Percentiles rank a stretch among this genome's conserved stretches.
phyloP scores from a whole-genome alignment of 2,113 vertebrate genomes.

The Cottus gobio region DNA sequence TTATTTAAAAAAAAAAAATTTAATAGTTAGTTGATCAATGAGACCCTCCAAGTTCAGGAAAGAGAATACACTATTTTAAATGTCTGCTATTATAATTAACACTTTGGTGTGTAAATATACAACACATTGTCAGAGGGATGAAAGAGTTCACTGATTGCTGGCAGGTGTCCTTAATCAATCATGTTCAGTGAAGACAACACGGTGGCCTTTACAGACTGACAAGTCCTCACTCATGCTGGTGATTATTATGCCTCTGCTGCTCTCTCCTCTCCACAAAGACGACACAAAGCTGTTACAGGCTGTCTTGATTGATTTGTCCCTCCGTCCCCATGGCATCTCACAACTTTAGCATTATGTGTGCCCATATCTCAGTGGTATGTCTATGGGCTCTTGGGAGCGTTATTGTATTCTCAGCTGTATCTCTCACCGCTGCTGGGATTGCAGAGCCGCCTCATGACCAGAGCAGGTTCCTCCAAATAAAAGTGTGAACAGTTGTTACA shows the following conservation, averaged over 20 bases:
- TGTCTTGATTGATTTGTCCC: constrained; percentile 36
- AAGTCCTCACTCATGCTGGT: constrained; percentile 19
- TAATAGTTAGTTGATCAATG: background rate
- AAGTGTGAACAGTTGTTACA: constrained; percentile 22
- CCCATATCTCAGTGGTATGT: background rate
- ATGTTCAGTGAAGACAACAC: constrained; percentile 37
- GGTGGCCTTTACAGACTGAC: constrained; percentile 52
- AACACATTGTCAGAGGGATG: background rate
- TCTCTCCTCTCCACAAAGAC: constrained; percentile 1
- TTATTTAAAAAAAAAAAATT: background rate
- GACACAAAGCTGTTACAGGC: constrained; percentile 19
- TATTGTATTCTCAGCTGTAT: constrained; percentile 8
- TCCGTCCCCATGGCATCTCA: background rate
- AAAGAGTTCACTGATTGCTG: background rate
- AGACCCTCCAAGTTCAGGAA: background rate
- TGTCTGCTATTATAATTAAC: background rate
- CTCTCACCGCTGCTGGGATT: constrained; percentile 3
- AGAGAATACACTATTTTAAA: background rate
- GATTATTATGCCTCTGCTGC: constrained; percentile 31
- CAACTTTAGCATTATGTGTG: background rate
- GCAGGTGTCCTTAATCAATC: constrained; percentile 39
- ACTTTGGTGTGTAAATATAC: background rate
- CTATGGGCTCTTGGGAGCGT: background rate
- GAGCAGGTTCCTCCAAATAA: background rate
- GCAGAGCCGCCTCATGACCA: background rate